Conservation (phyloP, 1,140 invertebrate species). For the Lepidotrigona ventralis region DNA sequence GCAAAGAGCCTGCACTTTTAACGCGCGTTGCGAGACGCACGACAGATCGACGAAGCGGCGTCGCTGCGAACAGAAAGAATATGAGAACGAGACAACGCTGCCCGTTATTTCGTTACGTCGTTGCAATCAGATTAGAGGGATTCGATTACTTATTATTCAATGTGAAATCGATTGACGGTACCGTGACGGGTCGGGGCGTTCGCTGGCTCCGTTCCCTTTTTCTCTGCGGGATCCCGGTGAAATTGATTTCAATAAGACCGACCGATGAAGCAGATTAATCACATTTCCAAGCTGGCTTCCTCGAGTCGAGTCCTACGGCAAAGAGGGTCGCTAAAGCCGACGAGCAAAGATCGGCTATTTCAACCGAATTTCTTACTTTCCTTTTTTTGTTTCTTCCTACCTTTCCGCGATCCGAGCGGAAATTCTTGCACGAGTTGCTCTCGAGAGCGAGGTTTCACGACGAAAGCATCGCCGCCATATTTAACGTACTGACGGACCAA, state of each 20-base stretch:
- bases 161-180: constrained; percentile 10
- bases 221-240: constrained; percentile 5
- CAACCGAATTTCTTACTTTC: not conserved
- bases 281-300: constrained; percentile 21
- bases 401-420: not conserved
- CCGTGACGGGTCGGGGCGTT: too few species aligned
- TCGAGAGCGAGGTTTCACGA: not conserved
- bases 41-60: too few species aligned
- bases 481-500: not conserved
- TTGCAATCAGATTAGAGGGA: constrained; percentile 40
- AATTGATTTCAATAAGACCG: constrained; percentile 45
- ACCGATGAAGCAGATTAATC: constrained; percentile 44
- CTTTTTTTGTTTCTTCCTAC: not conserved
- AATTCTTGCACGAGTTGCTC: not conserved
- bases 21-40: constrained; percentile 16
- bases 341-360: not conserved
- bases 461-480: not conserved
- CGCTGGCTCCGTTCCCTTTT: too few species aligned
- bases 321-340: too few species aligned
- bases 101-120: constrained; percentile 15
- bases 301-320: not conserved
- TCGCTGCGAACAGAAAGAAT: too few species aligned
- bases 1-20: constrained; percentile 3
- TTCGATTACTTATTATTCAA: constrained; percentile 46
- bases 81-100: too few species aligned